Base-by-base conservation (phyloP, 53 echinoderm and acorn worm genomes). In the Stichopus horrens region DNA sequence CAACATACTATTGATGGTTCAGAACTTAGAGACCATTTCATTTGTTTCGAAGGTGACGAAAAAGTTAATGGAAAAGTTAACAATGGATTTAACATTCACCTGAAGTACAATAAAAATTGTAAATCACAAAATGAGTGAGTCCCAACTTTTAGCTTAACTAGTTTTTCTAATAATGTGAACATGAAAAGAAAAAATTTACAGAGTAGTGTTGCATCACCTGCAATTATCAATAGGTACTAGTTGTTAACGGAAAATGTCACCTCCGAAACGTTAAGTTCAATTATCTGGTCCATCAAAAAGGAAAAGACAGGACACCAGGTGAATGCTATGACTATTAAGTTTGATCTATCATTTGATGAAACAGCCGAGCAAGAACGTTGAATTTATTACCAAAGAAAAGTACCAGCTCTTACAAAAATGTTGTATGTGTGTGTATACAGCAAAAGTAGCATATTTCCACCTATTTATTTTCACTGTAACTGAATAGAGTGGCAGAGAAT, bases 1-100 rank as follows among this genome's bases (percentile, higher is more conserved):
- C 7, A 8, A 7, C 18, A 83, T 83, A 83, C 18, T 60, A 21
- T 83, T 83, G 65, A 8, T 60, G 18, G 21, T 9, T 14, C 58
- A 20, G 21, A 83, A 58, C 58, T 83, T 20, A 19, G 65, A 23
- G 19, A 16, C 9, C 10, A 23, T 18, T 13, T 83, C 16, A 8
- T 57, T 83, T 83, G 84, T 83, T 83, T 83, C 84, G 58, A 59
- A 83, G 20, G 84, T 83, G 84, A 83, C 84, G 5, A 18, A 14
- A 83, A 60, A 83, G 84, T 83, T 83, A 83, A 83, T 59, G 59
- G 84, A 83, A 83, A 83, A 83, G 84, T 83, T 83, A 83, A 83
- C 84, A 79, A 11, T 54, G 52, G 18, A 79, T 79, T 79, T 79
- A 53, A 53, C 8, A 79, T 79, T 79, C 9, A 54, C 53, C 9